A percentile compares a stretch with the other conserved stretches of the same genome.
phyloP scores from a whole-genome alignment of 2,113 vertebrate genomes.

The Eonycteris spelaea region DNA sequence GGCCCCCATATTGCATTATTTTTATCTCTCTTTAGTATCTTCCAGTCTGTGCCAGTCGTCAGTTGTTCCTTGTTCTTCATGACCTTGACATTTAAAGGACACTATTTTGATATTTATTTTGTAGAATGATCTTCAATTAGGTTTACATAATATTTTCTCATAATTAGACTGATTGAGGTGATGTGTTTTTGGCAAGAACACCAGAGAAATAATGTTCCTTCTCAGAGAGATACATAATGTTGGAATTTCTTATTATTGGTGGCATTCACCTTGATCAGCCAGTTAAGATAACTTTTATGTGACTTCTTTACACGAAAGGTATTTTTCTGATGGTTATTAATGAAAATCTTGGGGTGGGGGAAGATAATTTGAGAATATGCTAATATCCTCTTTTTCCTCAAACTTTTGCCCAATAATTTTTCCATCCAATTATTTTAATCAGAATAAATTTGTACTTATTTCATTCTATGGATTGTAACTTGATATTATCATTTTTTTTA shows the following conservation, averaged over 20 bases:
- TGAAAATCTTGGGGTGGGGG: not conserved
- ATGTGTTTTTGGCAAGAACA: not conserved
- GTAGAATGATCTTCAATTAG: not conserved
- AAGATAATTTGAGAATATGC: not conserved
- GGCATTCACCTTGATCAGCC: not conserved
- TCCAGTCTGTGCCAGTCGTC: not conserved
- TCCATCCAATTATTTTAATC: not conserved
- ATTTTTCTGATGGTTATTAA: not conserved
- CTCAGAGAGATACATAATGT: not conserved
- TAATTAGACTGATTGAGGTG: not conserved
- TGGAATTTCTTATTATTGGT: not conserved
- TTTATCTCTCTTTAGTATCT: not conserved
- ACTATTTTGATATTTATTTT: not conserved
- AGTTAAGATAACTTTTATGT: not conserved
- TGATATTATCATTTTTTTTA: not conserved
- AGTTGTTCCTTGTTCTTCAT: not conserved
- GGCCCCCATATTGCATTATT: not conserved
- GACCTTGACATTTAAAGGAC: not conserved
- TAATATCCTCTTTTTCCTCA: not conserved
- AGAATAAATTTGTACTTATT: not conserved
- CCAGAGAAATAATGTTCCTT: not conserved
- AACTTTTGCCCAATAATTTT: not conserved
- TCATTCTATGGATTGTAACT: not conserved
- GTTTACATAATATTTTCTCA: not conserved
- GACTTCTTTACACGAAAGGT: not conserved